Evolutionary conservation across 2,113 vertebrate genomes (phyloP).

Genomic region (Nestor notabilis): DNA sequence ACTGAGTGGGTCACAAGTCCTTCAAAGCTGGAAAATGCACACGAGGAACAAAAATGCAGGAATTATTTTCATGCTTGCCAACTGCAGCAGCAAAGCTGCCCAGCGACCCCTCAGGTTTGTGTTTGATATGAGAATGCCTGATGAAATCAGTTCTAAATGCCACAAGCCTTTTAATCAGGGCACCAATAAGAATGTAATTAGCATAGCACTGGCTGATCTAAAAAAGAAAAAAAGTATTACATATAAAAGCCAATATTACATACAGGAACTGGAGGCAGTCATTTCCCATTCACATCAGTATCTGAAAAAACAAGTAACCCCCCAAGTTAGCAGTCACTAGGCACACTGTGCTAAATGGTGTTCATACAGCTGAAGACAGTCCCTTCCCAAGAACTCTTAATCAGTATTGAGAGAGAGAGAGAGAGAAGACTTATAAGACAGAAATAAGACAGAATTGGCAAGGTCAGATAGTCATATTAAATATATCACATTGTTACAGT

Average conservation of each 20-base stretch:
- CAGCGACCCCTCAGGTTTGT: background rate
- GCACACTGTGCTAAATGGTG: background rate
- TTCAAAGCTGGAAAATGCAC: background rate
- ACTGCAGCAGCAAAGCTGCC: background rate
- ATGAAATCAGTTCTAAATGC: background rate
- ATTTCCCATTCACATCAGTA: background rate
- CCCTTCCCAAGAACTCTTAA: background rate
- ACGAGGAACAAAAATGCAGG: accelerated
- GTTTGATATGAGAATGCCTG: background rate
- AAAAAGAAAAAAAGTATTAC: background rate
- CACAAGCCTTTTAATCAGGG: background rate
- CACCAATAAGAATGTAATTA: background rate
- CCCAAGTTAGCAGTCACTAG: background rate
- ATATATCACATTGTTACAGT: background rate
- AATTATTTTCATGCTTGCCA: background rate
- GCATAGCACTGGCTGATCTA: background rate
- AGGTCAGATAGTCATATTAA: background rate
- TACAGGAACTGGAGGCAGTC: background rate
- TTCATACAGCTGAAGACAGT: background rate
- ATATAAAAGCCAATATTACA: background rate
- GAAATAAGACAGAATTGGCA: background rate
- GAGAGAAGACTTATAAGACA: background rate
- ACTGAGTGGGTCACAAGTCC: background rate
- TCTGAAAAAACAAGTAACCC: background rate
- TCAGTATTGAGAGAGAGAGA: background rate